Percentiles rank a stretch among this genome's conserved stretches.
Evolutionary conservation across 2,888 invertebrate genomes (phyloP).

Genomic region (Drosophila tanythrix): DNA sequence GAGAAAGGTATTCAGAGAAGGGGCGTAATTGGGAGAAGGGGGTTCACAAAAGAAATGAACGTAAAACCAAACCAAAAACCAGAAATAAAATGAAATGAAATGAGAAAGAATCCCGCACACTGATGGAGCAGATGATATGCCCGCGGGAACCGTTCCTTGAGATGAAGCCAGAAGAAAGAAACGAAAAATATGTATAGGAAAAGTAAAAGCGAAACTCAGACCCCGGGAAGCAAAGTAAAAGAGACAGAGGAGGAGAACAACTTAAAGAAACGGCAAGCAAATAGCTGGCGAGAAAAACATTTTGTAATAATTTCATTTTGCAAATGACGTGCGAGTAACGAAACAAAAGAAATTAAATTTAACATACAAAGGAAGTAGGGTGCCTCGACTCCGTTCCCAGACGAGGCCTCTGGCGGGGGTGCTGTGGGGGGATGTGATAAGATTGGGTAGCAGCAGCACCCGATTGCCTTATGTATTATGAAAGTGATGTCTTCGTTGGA

Average conservation of each 20-base stretch:
- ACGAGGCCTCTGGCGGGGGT: conserved; percentile 18
- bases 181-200: conserved; percentile 20
- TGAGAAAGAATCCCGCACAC: conserved; percentile 19
- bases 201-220: conserved; percentile 42
- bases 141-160: conserved; percentile 74
- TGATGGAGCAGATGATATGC: conserved; percentile 78
- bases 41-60: conserved; percentile 40
- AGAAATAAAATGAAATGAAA: conserved; percentile 48
- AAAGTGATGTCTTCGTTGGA: conserved; percentile 64
- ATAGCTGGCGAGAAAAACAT: conserved; percentile 54
- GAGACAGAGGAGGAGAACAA: conserved; percentile 13
- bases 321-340: conserved; percentile 83
- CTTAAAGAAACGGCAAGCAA: conserved; percentile 27
- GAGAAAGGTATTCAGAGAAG: background rate
- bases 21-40: background rate
- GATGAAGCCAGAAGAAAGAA: conserved; percentile 49
- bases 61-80: conserved; percentile 35
- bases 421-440: background rate
- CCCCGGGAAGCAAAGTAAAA: background rate
- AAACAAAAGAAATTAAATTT: conserved; percentile 81
- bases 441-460: background rate
- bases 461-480: conserved; percentile 76
- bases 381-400: background rate
- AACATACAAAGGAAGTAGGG: conserved; percentile 64
- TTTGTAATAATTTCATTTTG: conserved; percentile 83